A percentile compares a stretch with the other conserved stretches of the same genome.
These are phyloP conservation scores for Drosophila demipolita DNA, from an alignment of 2,888 invertebrate genomes.

Conservation along the genomic window DNA sequence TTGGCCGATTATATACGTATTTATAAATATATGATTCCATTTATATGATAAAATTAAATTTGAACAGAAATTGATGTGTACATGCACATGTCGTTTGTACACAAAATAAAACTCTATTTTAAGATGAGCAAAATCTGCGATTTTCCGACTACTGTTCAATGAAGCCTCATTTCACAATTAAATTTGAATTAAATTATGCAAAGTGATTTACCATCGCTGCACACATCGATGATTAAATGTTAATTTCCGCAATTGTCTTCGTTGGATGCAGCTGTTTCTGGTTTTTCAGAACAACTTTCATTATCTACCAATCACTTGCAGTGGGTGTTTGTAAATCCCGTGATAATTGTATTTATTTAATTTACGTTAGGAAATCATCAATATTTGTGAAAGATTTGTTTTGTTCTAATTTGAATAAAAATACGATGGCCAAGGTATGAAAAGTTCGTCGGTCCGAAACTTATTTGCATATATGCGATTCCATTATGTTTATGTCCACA, in stretches of 20 bases:
- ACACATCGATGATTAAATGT: constrained; percentile 14
- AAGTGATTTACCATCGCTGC: constrained; percentile 23
- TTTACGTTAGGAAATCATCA: not conserved
- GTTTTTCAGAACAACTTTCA: constrained; percentile 20
- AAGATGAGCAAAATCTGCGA: constrained; percentile 9
- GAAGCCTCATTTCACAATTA: constrained; percentile 35
- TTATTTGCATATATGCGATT: constrained; percentile 5
- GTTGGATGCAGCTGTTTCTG: constrained; percentile 15
- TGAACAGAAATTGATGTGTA: not conserved
- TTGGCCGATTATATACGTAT: constrained; percentile 3
- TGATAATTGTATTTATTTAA: not conserved
- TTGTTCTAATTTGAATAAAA: not conserved
- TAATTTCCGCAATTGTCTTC: constrained; percentile 50
- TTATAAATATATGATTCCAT: constrained; percentile 1
- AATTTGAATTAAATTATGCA: constrained; percentile 38
- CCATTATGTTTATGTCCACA: constrained; percentile 21
- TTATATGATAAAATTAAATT: not conserved
- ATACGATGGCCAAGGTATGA: constrained; percentile 22
- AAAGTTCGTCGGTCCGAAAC: constrained; percentile 8
- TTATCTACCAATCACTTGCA: constrained; percentile 1
- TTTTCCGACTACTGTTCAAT: constrained; percentile 10
- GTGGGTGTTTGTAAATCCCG: not conserved
- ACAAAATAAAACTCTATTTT: constrained; percentile 10
- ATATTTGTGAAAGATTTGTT: not conserved
- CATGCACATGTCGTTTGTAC: not conserved